Base-by-base conservation (phyloP, 2,797 vertebrate species). In the Rhinophrynus dorsalis region DNA sequence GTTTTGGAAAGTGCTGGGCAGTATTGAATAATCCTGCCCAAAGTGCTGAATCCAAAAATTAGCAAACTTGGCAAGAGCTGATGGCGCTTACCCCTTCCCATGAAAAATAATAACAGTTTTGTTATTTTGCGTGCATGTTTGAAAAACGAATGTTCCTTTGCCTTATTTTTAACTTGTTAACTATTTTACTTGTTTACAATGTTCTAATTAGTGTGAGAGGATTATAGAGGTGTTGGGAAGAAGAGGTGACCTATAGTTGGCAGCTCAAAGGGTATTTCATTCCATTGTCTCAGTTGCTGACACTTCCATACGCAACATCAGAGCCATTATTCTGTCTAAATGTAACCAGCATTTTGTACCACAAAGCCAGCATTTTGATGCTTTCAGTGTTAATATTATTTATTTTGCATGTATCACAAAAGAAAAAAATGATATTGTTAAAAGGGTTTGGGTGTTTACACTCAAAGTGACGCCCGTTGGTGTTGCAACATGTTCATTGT, bases 401-500 rank as follows among this genome's bases (percentile, higher is more conserved):
- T 73, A 54, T 73, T 73, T 59, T 73, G 70, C 70, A 73, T 73
- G 70, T 59, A 60, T 73, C 30, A 57, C 55, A 50, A 26, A 12
- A 38, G 44, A 48, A 65, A 45, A 33, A 66, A 35, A 38, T 38
- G 3, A 37, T 13, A 26, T 60, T 57, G 42, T 71, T 71, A 26
- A 13, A 42, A 13, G 21, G 54, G 62, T 73, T 67, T 42, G 26
- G 27, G 60, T n/a, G n/a, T n/a, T n/a, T n/a, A n/a, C 45, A 59
- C 12, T 26, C 18, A 45, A 66, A 35, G 47, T 60, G 23, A 73
- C 70, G 13, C 62, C 61, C 15, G 20, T 62, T 78, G 82, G 72
- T 75, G 60, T 56, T 72, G 37, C 1, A 45, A 76, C 79, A 68
- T 81, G 78, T 81, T 88, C 89, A 67, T 83, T 90, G 87, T 90